These are phyloP conservation scores for Ophion costatus DNA, from an alignment of 2,888 invertebrate genomes.

Conservation along the genomic window DNA sequence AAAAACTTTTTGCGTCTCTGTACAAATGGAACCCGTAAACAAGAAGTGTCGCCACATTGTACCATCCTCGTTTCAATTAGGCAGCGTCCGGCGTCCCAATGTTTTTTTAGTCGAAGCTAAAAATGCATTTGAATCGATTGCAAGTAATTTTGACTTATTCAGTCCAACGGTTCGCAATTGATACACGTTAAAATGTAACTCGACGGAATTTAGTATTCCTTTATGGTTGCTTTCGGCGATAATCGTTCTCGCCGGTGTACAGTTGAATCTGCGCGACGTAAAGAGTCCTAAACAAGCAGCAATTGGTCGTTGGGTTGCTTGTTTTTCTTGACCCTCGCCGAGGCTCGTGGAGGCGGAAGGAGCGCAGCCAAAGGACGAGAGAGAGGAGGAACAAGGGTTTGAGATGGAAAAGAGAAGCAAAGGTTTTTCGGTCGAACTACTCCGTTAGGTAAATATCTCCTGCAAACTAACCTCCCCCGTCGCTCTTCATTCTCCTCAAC, in stretches of 20 bases:
- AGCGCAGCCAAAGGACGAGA: background rate
- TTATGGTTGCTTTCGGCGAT: background rate
- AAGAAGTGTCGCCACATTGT: no score
- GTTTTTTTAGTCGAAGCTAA: background rate
- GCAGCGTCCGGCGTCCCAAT: no score
- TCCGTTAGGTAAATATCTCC: conserved; percentile 63
- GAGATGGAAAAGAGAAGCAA: conserved; percentile 33
- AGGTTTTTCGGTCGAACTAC: conserved; percentile 62
- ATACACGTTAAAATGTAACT: background rate
- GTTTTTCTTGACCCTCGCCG: conserved; percentile 60
- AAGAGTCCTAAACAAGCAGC: conserved; percentile 19
- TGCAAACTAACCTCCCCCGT: conserved; percentile 19
- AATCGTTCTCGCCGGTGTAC: conserved; percentile 25
- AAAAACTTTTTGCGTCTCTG: no score
- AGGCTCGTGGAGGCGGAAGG: conserved; percentile 31
- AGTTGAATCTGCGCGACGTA: conserved; percentile 14
- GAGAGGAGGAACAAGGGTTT: conserved; percentile 14
- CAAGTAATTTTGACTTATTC: background rate
- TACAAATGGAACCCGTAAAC: no score
- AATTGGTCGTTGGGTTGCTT: conserved; percentile 18
- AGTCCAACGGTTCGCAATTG: background rate
- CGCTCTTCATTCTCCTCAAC: conserved; percentile 52
- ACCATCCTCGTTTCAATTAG: no score
- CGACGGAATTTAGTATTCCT: background rate
- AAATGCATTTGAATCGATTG: background rate